Evolutionary conservation across 2,888 invertebrate species (phyloP).

Genomic region (Homarus gammarus): DNA sequence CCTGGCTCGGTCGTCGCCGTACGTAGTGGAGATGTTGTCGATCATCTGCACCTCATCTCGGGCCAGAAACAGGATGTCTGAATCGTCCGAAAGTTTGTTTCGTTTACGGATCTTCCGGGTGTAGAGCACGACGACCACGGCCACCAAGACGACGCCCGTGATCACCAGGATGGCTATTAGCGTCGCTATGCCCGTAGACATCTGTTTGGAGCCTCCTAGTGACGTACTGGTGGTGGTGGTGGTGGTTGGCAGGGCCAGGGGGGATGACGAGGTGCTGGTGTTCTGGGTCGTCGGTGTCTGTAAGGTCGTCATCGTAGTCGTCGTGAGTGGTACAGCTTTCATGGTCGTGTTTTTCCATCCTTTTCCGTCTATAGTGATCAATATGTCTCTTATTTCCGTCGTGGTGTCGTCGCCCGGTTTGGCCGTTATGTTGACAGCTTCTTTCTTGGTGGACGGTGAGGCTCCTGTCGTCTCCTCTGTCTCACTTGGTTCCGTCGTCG

Average conservation of each 20-base stretch:
- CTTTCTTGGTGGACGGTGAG: background rate
- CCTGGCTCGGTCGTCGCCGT: background rate
- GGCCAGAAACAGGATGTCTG: constrained; percentile 46
- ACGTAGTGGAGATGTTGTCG: constrained; percentile 15
- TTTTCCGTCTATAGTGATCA: background rate
- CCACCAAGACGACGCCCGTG: background rate
- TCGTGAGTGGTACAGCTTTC: background rate
- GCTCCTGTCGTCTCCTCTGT: background rate
- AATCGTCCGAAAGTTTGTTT: constrained; percentile 33
- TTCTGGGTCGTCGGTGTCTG: no score
- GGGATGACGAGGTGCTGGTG: no score
- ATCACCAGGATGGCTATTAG: constrained; percentile 3
- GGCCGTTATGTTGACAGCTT: background rate
- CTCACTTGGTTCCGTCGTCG: background rate
- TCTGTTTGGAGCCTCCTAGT: no score
- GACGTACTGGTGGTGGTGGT: background rate
- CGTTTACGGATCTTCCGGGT: background rate
- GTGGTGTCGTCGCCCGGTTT: background rate
- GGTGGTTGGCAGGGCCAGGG: no score
- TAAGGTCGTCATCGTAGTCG: background rate
- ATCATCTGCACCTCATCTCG: constrained; percentile 54
- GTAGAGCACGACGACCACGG: background rate
- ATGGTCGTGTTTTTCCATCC: background rate
- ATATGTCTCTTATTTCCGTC: background rate
- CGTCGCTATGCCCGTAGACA: background rate